A percentile compares a stretch with the other conserved stretches of the same genome.
These are phyloP conservation scores for Ahaetulla prasina DNA, from an alignment of 2,113 vertebrate species.

Conservation along the genomic window DNA sequence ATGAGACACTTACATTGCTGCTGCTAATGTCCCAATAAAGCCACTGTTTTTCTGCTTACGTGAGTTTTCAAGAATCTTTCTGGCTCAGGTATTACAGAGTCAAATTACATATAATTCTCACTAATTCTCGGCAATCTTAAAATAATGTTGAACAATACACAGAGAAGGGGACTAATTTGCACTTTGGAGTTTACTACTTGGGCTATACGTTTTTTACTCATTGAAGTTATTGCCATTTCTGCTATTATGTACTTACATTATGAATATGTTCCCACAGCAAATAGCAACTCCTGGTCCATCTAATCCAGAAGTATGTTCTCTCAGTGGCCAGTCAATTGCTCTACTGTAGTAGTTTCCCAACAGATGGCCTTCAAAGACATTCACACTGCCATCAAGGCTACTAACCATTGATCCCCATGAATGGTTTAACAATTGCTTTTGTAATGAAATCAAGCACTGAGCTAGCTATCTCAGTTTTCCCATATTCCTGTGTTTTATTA, in stretches of 20 bases:
- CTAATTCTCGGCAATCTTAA: constrained; percentile 20
- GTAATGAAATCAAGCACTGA: neutral
- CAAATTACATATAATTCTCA: constrained; percentile 30
- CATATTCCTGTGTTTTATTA: neutral
- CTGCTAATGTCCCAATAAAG: neutral
- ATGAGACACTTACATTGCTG: neutral
- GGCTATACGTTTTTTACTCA: neutral
- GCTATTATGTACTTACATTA: neutral
- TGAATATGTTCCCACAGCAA: neutral
- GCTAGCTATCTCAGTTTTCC: neutral
- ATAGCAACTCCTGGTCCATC: neutral
- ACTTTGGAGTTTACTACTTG: neutral
- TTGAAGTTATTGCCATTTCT: neutral
- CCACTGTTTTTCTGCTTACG: constrained; percentile 28
- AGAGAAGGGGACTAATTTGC: neutral
- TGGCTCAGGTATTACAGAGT: constrained; percentile 32
- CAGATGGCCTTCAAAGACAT: neutral
- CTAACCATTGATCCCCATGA: neutral
- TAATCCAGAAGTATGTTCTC: neutral
- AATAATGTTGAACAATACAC: neutral
- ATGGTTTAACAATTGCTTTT: neutral
- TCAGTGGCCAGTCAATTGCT: neutral
- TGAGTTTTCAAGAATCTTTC: constrained; percentile 22
- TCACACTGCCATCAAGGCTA: neutral
- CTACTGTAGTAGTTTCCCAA: neutral